A percentile compares a stretch with the other conserved stretches of the same genome.
phyloP scores from a whole-genome alignment of 2,113 vertebrate species.

The Odobenus rosmarus region DNA sequence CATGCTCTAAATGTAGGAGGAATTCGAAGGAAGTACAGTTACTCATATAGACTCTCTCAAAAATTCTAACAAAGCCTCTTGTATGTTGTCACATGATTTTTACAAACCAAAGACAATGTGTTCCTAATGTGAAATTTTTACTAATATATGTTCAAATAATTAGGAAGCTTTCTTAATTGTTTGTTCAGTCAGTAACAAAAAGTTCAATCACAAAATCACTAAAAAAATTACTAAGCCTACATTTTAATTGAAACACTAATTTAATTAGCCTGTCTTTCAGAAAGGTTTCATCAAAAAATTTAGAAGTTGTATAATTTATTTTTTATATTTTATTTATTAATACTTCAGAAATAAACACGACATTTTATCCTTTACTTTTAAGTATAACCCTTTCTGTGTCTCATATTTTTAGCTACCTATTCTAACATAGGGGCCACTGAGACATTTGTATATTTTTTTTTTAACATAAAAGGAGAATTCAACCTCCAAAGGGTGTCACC shows the following conservation, averaged over 20 bases:
- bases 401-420: background rate
- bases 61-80: background rate
- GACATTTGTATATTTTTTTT: background rate
- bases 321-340: background rate
- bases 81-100: background rate
- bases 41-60: background rate
- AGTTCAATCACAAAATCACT: background rate
- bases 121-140: background rate
- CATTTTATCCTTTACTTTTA: background rate
- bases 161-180: background rate
- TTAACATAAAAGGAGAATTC: background rate
- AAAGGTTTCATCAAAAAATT: background rate
- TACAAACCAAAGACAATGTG: background rate
- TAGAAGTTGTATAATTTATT: background rate
- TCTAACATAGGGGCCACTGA: background rate
- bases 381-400: background rate
- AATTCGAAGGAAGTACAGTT: background rate
- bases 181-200: background rate
- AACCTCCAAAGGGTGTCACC: background rate
- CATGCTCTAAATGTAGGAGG: background rate
- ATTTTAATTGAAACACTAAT: conserved; percentile 5
- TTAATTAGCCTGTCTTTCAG: background rate
- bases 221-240: background rate
- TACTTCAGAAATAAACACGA: background rate
- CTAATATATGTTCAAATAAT: background rate